Percentiles rank a stretch among this genome's conserved stretches.
Conservation (phyloP, 2,888 invertebrate species). For the Lagria hirta region DNA sequence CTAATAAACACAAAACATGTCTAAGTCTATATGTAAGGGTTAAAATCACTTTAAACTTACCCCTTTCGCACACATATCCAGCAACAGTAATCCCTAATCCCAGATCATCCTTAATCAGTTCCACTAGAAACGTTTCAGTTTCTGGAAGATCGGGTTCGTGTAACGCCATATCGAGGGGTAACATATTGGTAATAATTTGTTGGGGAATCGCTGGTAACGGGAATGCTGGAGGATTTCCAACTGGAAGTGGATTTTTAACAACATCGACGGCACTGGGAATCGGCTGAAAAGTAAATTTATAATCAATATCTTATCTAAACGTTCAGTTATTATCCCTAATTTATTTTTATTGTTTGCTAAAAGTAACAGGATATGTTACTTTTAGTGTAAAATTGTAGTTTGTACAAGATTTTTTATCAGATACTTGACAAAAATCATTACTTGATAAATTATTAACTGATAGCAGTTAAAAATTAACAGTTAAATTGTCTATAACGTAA, state of each 20-base stretch:
- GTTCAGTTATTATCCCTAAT: too few relatives aligned
- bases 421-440: too few relatives aligned
- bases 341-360: too few relatives aligned
- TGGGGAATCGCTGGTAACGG: constrained; percentile 12
- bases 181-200: constrained; percentile 39
- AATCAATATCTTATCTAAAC: too few relatives aligned
- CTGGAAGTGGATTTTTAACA: constrained; percentile 63
- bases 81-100: constrained; percentile 95
- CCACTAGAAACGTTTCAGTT: constrained; percentile 87
- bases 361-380: too few relatives aligned
- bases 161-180: constrained; percentile 61
- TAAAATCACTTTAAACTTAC: constrained; percentile 49
- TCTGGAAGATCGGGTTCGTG: constrained; percentile 74
- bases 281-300: too few relatives aligned
- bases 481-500: too few relatives aligned
- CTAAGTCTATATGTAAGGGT: background rate
- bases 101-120: constrained; percentile 87
- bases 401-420: too few relatives aligned
- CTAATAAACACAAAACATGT: too few relatives aligned
- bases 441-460: too few relatives aligned
- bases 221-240: constrained; percentile 37
- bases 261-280: constrained; percentile 68
- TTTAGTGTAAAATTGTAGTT: too few relatives aligned
- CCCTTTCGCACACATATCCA: constrained; percentile 95
- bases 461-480: too few relatives aligned